Conservation (phyloP, 2,797 vertebrate genomes). For the Peromyscus nudipes region DNA sequence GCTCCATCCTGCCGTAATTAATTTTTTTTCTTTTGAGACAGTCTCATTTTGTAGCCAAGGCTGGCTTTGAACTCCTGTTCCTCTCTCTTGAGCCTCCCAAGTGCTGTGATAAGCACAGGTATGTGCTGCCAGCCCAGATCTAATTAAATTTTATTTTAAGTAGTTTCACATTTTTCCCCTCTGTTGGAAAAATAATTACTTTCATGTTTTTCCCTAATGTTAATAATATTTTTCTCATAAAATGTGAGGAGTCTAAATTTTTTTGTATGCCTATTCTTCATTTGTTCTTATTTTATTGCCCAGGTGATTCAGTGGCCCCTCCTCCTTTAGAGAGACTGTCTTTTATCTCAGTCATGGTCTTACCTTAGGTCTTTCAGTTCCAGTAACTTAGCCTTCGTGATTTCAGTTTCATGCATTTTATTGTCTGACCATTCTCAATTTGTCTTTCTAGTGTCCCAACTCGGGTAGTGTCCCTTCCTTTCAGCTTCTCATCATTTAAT, state of each 20-base stretch:
- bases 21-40: conserved; percentile 45
- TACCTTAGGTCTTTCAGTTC: background rate
- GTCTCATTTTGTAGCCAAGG: background rate
- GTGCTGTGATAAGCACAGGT: background rate
- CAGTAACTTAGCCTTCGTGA: background rate
- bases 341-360: background rate
- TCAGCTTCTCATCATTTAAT: background rate
- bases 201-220: conserved; percentile 40
- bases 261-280: conserved; percentile 19
- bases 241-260: background rate
- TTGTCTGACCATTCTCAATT: background rate
- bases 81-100: background rate
- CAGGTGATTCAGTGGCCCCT: background rate
- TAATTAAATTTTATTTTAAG: conserved; percentile 15
- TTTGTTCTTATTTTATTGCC: conserved; percentile 29
- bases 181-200: conserved; percentile 40
- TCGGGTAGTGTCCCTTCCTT: background rate
- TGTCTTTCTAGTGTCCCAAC: background rate
- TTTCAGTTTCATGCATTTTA: background rate
- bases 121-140: background rate
- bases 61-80: background rate
- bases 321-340: background rate
- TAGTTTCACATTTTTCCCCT: conserved; percentile 18
- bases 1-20: background rate
- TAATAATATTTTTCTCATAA: conserved; percentile 50